phyloP scores from a whole-genome alignment of 1,140 invertebrate genomes.

The Pachyrhynchus sulphureomaculatus region DNA sequence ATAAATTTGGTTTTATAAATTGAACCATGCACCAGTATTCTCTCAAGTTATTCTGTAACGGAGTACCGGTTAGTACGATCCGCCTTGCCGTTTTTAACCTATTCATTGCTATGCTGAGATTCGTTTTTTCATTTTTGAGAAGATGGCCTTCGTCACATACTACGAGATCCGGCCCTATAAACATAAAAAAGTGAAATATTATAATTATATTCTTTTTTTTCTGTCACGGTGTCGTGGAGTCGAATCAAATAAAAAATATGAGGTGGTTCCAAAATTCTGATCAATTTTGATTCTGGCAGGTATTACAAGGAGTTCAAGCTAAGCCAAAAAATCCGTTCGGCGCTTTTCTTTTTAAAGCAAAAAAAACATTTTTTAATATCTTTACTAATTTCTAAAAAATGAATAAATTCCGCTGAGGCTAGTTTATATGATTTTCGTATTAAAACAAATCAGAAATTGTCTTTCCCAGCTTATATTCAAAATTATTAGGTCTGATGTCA shows the following conservation, averaged over 20 bases:
- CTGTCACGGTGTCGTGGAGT: not conserved
- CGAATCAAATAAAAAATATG: not conserved
- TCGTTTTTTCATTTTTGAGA: conserved; percentile 75
- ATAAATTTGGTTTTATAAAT: conserved; percentile 80
- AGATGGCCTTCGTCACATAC: conserved; percentile 85
- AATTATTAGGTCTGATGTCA: too few relatives aligned
- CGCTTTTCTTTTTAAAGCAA: not conserved
- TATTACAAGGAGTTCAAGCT: not conserved
- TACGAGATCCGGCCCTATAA: conserved; percentile 73
- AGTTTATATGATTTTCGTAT: too few relatives aligned
- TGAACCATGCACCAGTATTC: conserved; percentile 90
- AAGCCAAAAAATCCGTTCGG: not conserved
- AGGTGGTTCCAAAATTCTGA: too few relatives aligned
- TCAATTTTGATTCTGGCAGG: too few relatives aligned
- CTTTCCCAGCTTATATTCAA: too few relatives aligned
- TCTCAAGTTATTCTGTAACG: conserved; percentile 83
- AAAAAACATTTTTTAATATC: too few relatives aligned
- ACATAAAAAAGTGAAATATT: conserved; percentile 36
- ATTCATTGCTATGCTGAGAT: conserved; percentile 71
- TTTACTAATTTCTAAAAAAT: too few relatives aligned
- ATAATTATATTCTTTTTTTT: not conserved
- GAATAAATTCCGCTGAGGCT: too few relatives aligned
- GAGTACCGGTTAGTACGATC: conserved; percentile 82
- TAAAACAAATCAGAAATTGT: too few relatives aligned
- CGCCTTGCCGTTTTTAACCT: conserved; percentile 66